Evolutionary conservation across 2,888 invertebrate genomes (phyloP), one percentile per base, ranked within the genome.

Genomic region (Lissocephala sabroskyi): DNA sequence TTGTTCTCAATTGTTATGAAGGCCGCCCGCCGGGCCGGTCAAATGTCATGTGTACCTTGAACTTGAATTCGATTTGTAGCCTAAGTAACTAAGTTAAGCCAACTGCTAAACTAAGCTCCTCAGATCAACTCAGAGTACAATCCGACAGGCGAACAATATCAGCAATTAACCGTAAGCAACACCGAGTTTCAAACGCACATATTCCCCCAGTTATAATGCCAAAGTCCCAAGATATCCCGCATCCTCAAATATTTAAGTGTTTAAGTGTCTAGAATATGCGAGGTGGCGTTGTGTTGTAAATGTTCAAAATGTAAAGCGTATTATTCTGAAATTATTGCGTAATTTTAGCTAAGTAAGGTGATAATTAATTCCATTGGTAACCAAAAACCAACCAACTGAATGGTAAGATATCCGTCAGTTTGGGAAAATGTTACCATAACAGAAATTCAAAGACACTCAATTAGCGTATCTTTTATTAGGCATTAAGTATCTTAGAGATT

Each of bases 11-110:
- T 35, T 35, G 16, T 16, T 35, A 14, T 35, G 17, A 16, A 14
- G 16, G 10, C 35, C 35, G n/a, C n/a, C 13, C 9, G 36, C 36
- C 52, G 30, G 32, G 33, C 29, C 45, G 75, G 65, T 62, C 18
- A 60, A 58, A 62, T 52, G 76, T 77, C 76, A 75, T 59, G 61
- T 66, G 76, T 77, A 77, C 76, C 76, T 77, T 77, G 66, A 68
- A 59, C 16, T 36, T 14, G 44, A 51, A 56, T 30, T 49, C 35
- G 19, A 55, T 50, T 50, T 49, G 44, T 19, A 39, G 48, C 45
- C 50, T 47, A 35, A 26, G 14, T 16, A 10, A 19, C 35, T 16
- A 30, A 29, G 18, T 35, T 50, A 44, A 28, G 11, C n/a, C 19
- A 41, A 13, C 23, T 23, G 3, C 23, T 23, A 23, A 23, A 23